Conservation (phyloP, 1,140 invertebrate genomes). For the Brachionus paranguensis region DNA sequence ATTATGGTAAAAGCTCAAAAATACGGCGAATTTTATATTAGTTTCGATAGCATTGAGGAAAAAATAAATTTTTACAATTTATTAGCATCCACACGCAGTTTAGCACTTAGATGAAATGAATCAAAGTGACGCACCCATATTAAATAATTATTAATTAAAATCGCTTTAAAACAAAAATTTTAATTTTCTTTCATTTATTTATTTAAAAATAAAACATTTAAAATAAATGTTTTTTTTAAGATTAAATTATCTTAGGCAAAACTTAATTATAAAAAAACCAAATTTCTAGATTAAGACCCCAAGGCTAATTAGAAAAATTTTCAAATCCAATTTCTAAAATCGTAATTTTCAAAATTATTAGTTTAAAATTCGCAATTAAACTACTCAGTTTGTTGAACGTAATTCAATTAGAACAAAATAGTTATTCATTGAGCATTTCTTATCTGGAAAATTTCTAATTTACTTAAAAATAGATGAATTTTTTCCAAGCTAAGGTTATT, state of each 20-base stretch:
- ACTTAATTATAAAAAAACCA: not conserved
- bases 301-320: not conserved
- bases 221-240: not conserved
- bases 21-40: not conserved
- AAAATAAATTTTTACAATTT: slow-evolving; percentile 24
- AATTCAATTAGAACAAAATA: not conserved
- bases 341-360: not conserved
- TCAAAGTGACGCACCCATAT: not conserved
- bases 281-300: not conserved
- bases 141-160: not conserved
- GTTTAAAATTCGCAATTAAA: not conserved
- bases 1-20: not conserved
- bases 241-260: not conserved
- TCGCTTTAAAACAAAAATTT: not conserved
- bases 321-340: not conserved
- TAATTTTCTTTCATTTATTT: not conserved
- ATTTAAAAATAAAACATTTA: not conserved
- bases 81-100: not conserved
- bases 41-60: not conserved
- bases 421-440: not conserved
- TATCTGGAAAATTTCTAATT: not conserved
- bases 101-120: not conserved
- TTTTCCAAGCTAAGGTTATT: not conserved
- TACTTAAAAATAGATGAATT: not conserved
- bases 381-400: not conserved